Evolutionary conservation across 2,888 invertebrate species (phyloP).

Genomic region (Hyposoter didymator): DNA sequence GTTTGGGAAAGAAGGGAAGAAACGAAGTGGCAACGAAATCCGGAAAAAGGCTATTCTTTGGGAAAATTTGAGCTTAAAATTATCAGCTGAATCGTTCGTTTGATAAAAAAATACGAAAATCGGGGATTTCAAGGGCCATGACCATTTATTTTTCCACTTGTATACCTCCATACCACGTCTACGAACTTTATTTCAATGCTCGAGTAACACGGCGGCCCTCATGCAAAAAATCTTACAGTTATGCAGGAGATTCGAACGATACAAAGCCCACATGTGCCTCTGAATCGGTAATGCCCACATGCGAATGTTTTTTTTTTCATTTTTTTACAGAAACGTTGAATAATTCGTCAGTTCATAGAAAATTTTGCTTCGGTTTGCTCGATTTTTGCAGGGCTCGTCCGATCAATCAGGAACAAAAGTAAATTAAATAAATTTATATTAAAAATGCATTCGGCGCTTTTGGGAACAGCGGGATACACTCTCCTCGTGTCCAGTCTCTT

Average conservation of each 20-base stretch:
- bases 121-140: not conserved
- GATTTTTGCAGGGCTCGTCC: not conserved
- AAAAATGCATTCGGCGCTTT: slow-evolving; percentile 74
- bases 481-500: slow-evolving; percentile 75
- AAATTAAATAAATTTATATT: not conserved
- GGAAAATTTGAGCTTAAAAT: not conserved
- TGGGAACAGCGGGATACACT: slow-evolving; percentile 73
- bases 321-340: slow-evolving; percentile 30
- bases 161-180: not conserved
- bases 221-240: slow-evolving; percentile 68
- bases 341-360: slow-evolving; percentile 16
- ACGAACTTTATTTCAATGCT: not conserved
- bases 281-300: slow-evolving; percentile 63
- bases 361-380: slow-evolving; percentile 26
- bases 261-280: slow-evolving; percentile 56
- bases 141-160: not conserved
- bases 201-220: slow-evolving; percentile 64
- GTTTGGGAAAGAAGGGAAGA: not conserved
- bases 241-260: slow-evolving; percentile 61
- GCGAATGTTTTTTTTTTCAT: not conserved
- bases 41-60: not conserved
- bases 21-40: not conserved
- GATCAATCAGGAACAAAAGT: not conserved
- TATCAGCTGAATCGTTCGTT: not conserved
- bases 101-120: not conserved